These are phyloP conservation scores for Rhingia rostrata DNA, from an alignment of 2,888 invertebrate genomes.

Conservation along the genomic window DNA sequence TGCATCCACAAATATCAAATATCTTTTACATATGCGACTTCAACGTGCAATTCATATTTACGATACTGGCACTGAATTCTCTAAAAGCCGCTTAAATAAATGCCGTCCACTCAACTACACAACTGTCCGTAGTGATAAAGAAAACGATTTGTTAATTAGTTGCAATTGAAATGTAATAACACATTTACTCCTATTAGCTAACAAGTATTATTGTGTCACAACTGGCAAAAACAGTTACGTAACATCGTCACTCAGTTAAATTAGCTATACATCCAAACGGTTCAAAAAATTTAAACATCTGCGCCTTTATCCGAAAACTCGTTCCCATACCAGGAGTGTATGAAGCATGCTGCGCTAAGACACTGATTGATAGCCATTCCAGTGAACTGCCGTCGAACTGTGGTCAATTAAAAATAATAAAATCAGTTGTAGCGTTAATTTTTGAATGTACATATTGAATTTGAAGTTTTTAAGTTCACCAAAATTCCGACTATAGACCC, in stretches of 20 bases:
- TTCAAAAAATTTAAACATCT: slow-evolving; percentile 26
- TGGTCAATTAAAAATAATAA: slow-evolving; percentile 23
- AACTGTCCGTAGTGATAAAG: not conserved
- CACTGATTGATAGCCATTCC: slow-evolving; percentile 42
- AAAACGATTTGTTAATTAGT: slow-evolving; percentile 40
- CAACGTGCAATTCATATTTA: not conserved
- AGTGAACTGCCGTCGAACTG: slow-evolving; percentile 23
- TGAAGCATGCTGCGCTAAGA: slow-evolving; percentile 34
- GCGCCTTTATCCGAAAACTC: slow-evolving; percentile 40
- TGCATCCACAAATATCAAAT: too few relatives aligned
- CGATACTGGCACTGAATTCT: not conserved
- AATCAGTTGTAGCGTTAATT: not conserved
- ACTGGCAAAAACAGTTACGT: slow-evolving; percentile 28
- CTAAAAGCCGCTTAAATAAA: not conserved
- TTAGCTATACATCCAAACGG: slow-evolving; percentile 23
- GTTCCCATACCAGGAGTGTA: slow-evolving; percentile 22
- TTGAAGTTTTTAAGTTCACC: too few relatives aligned
- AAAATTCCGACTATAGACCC: too few relatives aligned
- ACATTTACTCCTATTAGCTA: slow-evolving; percentile 36
- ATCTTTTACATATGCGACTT: too few relatives aligned
- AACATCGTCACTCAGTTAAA: slow-evolving; percentile 38
- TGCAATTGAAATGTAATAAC: slow-evolving; percentile 44
- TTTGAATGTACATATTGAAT: too few relatives aligned
- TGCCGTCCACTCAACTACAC: slow-evolving; percentile 6
- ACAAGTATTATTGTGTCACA: slow-evolving; percentile 10